These are phyloP conservation scores for Heliconius cydno DNA, from an alignment of 2,888 invertebrate species.

Conservation along the genomic window DNA sequence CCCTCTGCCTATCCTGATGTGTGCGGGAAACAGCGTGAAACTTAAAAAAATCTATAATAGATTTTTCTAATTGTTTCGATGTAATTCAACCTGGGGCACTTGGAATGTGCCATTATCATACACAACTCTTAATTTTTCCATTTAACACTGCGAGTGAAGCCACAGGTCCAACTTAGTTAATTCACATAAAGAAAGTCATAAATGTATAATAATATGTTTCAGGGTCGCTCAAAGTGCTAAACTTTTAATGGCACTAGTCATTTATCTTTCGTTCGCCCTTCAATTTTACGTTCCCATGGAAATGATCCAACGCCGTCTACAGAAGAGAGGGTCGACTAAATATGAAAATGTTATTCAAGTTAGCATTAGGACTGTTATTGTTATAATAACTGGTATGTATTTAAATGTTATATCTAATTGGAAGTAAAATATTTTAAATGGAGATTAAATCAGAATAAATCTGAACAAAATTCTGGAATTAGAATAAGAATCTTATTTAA, in stretches of 20 bases:
- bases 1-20: too few species aligned
- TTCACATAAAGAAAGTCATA: not conserved
- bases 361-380: conserved; percentile 72
- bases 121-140: too few species aligned
- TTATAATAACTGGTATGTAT: conserved; percentile 67
- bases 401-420: too few species aligned
- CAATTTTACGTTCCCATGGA: conserved; percentile 98
- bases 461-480: too few species aligned
- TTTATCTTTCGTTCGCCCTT: conserved; percentile 95
- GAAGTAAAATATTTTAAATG: not conserved
- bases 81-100: too few species aligned
- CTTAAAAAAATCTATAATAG: too few species aligned
- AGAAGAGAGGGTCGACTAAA: conserved; percentile 63
- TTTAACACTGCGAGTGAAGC: too few species aligned
- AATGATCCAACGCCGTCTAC: conserved; percentile 91
- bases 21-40: too few species aligned
- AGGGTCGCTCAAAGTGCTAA: conserved; percentile 91
- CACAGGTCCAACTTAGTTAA: too few species aligned
- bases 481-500: too few species aligned
- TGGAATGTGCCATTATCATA: too few species aligned
- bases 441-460: not conserved
- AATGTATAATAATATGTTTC: conserved; percentile 52
- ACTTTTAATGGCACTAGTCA: conserved; percentile 92
- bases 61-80: too few species aligned
- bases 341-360: conserved; percentile 81